These are phyloP conservation scores for Luidia sarsii DNA, from an alignment of 53 echinoderm and acorn worm genomes.

Conservation along the genomic window DNA sequence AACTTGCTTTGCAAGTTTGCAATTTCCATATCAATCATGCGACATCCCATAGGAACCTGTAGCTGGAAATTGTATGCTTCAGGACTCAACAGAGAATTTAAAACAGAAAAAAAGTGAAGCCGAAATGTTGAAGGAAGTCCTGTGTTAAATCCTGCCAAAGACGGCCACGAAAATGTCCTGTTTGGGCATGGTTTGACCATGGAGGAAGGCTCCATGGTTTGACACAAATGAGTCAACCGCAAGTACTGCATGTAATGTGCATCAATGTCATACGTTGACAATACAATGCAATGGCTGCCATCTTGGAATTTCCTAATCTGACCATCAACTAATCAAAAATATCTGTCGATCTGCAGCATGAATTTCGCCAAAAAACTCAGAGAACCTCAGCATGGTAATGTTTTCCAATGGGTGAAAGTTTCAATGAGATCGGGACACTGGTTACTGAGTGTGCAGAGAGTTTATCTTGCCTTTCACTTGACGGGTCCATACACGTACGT, in stretches of 20 bases:
- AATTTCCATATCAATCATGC: too few species aligned
- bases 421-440: neutral
- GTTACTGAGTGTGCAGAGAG: slow-evolving; percentile 48
- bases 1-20: too few species aligned
- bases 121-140: too few species aligned
- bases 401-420: slow-evolving; percentile 9
- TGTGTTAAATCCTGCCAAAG: too few species aligned
- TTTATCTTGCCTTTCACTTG: too few species aligned
- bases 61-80: neutral
- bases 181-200: too few species aligned
- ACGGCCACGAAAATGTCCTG: too few species aligned
- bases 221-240: neutral
- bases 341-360: neutral
- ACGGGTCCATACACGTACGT: too few species aligned
- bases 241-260: neutral
- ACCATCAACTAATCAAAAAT: too few species aligned
- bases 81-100: neutral
- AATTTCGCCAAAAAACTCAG: slow-evolving; percentile 22
- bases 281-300: slow-evolving; percentile 37
- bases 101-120: neutral
- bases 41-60: too few species aligned
- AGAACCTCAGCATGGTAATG: neutral
- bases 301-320: slow-evolving; percentile 38
- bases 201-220: too few species aligned
- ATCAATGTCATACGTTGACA: too few species aligned